Evolutionary conservation across 2,113 vertebrate genomes (phyloP).

Genomic region (Triplophysa siluroides): DNA sequence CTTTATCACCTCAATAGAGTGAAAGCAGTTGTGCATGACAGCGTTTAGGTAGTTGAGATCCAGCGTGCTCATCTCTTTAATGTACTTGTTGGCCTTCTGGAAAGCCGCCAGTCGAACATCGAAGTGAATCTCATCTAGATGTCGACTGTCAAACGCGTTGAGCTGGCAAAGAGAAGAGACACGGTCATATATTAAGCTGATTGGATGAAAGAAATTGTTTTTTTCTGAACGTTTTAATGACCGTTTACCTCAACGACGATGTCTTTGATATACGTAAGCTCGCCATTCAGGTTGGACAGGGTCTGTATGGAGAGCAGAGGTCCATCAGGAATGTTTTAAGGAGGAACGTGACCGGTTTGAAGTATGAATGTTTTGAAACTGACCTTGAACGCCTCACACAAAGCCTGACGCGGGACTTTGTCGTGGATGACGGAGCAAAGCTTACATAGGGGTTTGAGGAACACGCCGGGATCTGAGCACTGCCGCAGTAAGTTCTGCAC

Average conservation of each 20-base stretch:
- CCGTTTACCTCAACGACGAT: slow-evolving; percentile 79
- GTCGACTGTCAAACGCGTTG: slow-evolving; percentile 89
- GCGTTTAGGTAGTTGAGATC: slow-evolving; percentile 82
- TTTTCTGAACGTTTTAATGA: neutral
- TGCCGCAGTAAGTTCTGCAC: slow-evolving; percentile 88
- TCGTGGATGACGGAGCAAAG: slow-evolving; percentile 88
- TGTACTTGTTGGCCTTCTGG: slow-evolving; percentile 76
- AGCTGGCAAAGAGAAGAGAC: slow-evolving; percentile 72
- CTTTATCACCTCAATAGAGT: slow-evolving; percentile 85
- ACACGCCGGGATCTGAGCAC: slow-evolving; percentile 76
- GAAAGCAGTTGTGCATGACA: slow-evolving; percentile 92
- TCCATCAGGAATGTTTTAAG: neutral
- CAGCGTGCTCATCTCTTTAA: slow-evolving; percentile 82
- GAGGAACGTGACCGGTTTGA: neutral
- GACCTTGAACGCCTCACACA: slow-evolving; percentile 90
- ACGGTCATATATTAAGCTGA: neutral
- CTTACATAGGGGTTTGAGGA: slow-evolving; percentile 86
- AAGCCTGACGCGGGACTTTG: slow-evolving; percentile 85
- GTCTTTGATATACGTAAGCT: slow-evolving; percentile 85
- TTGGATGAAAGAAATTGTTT: neutral
- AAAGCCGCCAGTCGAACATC: slow-evolving; percentile 87
- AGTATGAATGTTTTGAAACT: neutral
- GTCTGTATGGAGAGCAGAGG: slow-evolving; percentile 67
- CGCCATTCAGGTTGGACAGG: slow-evolving; percentile 83
- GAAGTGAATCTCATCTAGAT: slow-evolving; percentile 92